These are phyloP conservation scores for Aramus guarauna DNA, from an alignment of 2,113 vertebrate species.

Conservation along the genomic window DNA sequence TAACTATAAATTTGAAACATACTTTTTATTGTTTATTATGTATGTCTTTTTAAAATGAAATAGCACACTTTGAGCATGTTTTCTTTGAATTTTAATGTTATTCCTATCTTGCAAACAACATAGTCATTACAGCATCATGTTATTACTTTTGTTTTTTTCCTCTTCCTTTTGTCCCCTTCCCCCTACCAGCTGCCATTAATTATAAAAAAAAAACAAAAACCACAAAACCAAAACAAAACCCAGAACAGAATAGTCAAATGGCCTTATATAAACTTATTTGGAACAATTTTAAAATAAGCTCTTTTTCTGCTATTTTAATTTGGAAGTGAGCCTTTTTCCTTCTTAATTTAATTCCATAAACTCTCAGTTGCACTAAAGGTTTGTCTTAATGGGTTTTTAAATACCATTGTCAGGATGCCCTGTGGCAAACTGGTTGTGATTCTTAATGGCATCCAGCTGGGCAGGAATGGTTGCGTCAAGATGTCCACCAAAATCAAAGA, in stretches of 20 bases:
- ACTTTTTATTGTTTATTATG: neutral
- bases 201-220: neutral
- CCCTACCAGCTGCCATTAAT: accelerated
- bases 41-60: neutral
- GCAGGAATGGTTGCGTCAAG: neutral
- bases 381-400: constrained; percentile 31
- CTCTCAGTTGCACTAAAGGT: neutral
- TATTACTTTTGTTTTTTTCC: neutral
- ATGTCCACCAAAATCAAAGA: neutral
- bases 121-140: neutral
- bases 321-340: neutral
- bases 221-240: neutral
- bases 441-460: constrained; percentile 26
- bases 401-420: neutral
- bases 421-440: neutral
- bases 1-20: neutral
- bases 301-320: neutral
- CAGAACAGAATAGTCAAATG: neutral
- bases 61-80: neutral
- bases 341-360: constrained; percentile 3
- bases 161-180: neutral
- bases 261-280: neutral
- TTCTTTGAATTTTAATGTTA: neutral
- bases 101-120: neutral
- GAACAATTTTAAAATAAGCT: neutral